Percentiles rank a stretch among this genome's conserved stretches.
Evolutionary conservation across 2,888 invertebrate genomes (phyloP).

Genomic region (Ctena decussata): DNA sequence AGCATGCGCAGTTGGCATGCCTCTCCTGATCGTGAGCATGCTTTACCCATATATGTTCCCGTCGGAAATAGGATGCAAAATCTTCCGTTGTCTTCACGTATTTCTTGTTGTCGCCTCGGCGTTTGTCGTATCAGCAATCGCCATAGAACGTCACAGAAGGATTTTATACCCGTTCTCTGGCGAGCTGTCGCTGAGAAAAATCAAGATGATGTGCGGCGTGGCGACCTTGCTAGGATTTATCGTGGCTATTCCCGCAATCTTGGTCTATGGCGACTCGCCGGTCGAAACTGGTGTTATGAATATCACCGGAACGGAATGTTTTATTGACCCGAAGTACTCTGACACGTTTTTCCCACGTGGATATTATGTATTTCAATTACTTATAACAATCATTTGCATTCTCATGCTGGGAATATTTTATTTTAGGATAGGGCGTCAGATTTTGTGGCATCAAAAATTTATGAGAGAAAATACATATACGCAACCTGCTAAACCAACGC

Average conservation of each 20-base stretch:
- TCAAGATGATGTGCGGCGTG: slow-evolving; percentile 64
- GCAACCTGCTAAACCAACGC: neutral
- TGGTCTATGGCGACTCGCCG: slow-evolving; percentile 71
- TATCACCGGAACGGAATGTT: slow-evolving; percentile 76
- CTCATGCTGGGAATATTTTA: slow-evolving; percentile 67
- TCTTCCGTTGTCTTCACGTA: slow-evolving; percentile 69
- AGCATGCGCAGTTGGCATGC: slow-evolving; percentile 73
- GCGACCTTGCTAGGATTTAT: slow-evolving; percentile 69
- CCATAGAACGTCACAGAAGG: slow-evolving; percentile 75
- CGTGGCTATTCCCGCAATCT: slow-evolving; percentile 67
- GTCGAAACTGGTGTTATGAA: slow-evolving; percentile 67
- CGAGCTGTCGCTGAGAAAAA: slow-evolving; percentile 67
- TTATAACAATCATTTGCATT: slow-evolving; percentile 62
- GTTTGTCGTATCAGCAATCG: slow-evolving; percentile 75
- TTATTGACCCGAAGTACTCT: slow-evolving; percentile 65
- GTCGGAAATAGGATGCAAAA: slow-evolving; percentile 70
- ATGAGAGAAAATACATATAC: slow-evolving; percentile 63
- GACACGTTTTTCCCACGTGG: slow-evolving; percentile 65
- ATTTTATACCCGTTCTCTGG: slow-evolving; percentile 75
- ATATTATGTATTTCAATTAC: slow-evolving; percentile 67
- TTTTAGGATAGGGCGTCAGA: slow-evolving; percentile 65
- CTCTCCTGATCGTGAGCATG: slow-evolving; percentile 75
- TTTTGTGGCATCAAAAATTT: slow-evolving; percentile 59
- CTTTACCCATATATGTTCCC: slow-evolving; percentile 74
- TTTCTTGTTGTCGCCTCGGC: slow-evolving; percentile 75